Conservation (phyloP, 1,140 invertebrate genomes). For the Acromyrmex heyeri region DNA sequence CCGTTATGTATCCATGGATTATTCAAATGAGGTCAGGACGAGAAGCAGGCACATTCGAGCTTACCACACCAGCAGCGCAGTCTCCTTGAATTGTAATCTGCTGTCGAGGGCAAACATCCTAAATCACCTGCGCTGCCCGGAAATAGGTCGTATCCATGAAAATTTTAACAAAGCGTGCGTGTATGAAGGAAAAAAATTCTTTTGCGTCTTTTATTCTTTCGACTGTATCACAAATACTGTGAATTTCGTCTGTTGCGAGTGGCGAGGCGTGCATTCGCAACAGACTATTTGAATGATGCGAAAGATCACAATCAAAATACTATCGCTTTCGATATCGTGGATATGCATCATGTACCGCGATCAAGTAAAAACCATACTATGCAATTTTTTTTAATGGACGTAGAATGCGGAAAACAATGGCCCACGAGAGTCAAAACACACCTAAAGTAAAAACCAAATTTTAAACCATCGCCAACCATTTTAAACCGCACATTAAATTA, state of each 20-base stretch:
- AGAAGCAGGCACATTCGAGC: slow-evolving; percentile 40
- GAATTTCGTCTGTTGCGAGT: slow-evolving; percentile 3
- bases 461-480: neutral
- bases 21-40: slow-evolving; percentile 68
- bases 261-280: neutral
- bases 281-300: slow-evolving; percentile 21
- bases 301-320: neutral
- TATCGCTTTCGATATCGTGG: neutral
- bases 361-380: neutral
- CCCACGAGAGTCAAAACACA: neutral
- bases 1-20: slow-evolving; percentile 64
- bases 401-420: neutral
- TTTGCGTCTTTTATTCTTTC: slow-evolving; percentile 11
- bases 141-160: slow-evolving; percentile 57
- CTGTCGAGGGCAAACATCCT: slow-evolving; percentile 63
- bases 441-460: neutral
- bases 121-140: slow-evolving; percentile 56
- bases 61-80: slow-evolving; percentile 21
- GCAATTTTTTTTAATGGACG: neutral
- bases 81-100: slow-evolving; percentile 64
- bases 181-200: slow-evolving; percentile 18
- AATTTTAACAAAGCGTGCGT: slow-evolving; percentile 56
- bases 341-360: neutral
- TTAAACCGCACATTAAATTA: neutral
- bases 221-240: neutral